Evolutionary conservation across 2,888 invertebrate genomes (phyloP).

Genomic region (Phaedon cochleariae): DNA sequence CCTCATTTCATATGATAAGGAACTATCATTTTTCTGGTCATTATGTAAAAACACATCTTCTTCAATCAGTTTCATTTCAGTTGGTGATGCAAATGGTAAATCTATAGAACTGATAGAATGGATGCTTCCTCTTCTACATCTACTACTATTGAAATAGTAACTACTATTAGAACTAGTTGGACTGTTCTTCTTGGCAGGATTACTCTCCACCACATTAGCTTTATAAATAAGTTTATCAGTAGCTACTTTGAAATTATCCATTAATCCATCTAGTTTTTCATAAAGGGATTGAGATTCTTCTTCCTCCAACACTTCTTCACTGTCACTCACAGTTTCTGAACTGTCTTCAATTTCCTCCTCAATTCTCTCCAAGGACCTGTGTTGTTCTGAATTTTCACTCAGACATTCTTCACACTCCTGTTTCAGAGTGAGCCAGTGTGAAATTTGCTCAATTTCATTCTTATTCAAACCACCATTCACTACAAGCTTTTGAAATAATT

Average conservation of each 20-base stretch:
- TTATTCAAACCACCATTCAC: slow-evolving; percentile 75
- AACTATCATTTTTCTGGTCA: slow-evolving; percentile 38
- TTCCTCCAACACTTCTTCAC: slow-evolving; percentile 63
- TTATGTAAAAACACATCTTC: slow-evolving; percentile 38
- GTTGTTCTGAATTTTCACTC: slow-evolving; percentile 65
- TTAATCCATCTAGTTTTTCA: slow-evolving; percentile 76
- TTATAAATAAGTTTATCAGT: slow-evolving; percentile 74
- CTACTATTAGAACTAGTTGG: slow-evolving; percentile 52
- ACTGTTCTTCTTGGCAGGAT: slow-evolving; percentile 50
- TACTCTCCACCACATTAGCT: slow-evolving; percentile 42
- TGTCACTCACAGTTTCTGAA: slow-evolving; percentile 50
- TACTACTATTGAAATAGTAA: slow-evolving; percentile 54
- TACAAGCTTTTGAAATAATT: slow-evolving; percentile 79
- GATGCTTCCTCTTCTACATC: slow-evolving; percentile 59
- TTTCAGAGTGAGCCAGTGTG: slow-evolving; percentile 85
- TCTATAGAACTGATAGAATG: slow-evolving; percentile 56
- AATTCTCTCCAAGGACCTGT: slow-evolving; percentile 66
- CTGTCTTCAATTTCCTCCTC: slow-evolving; percentile 63
- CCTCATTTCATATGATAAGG: slow-evolving; percentile 50
- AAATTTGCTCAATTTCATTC: slow-evolving; percentile 77
- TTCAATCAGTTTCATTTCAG: slow-evolving; percentile 46
- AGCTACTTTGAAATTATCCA: slow-evolving; percentile 75
- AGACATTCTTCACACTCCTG: slow-evolving; percentile 89
- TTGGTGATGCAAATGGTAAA: slow-evolving; percentile 45
- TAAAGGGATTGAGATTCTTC: slow-evolving; percentile 72